Evolutionary conservation across 2,888 invertebrate species (phyloP), one percentile per base, ranked within the genome.

Genomic region (Pandemis heparana): DNA sequence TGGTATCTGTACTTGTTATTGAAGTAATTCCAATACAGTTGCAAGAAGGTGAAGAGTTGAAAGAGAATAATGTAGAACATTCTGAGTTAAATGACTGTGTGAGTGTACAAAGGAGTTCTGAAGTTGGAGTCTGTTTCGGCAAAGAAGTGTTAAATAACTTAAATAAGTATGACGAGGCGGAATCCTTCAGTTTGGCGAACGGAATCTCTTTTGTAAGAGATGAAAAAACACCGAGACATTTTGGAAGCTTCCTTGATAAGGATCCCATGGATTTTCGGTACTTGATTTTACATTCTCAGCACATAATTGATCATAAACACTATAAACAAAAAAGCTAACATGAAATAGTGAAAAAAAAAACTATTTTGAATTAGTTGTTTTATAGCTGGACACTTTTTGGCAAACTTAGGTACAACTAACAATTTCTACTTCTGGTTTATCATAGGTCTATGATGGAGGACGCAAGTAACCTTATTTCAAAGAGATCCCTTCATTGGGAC

Each of bases 221-320:
- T 82, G 96, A 96, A 39, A 95, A 96, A 71, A 95, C 96, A 65
- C 95, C 95, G 14, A 95, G 97, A 68, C 96, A 96, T 75, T 92
- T 96, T 74, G 94, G 96, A 66, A 96, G 96, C 84, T 95, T 96
- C 76, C 92, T 96, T 77, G 97, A 97, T 80, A 96, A 96, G 76
- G 96, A 97, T 90, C 97, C 97, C 0, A 95, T 96, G 83, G 96
- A 97, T 90, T 96, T 97, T 75, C 95, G 96, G 95, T 97, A 95
- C n/a, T 14, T 56, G 23, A 3, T 23, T 56, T 23, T 10, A 56
- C 18, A 56, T 12, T 23, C 12, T 7, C 8, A 12, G 12, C 56
- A 23, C 1, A 23, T 5, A 5, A 7, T 46, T 46, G 41, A 12
- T 46, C 12, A 12, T 12, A 46, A 2, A 46, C 0, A 46, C 43